Evolutionary conservation across 2,888 invertebrate genomes (phyloP).

Genomic region (Cordilura impudica): DNA sequence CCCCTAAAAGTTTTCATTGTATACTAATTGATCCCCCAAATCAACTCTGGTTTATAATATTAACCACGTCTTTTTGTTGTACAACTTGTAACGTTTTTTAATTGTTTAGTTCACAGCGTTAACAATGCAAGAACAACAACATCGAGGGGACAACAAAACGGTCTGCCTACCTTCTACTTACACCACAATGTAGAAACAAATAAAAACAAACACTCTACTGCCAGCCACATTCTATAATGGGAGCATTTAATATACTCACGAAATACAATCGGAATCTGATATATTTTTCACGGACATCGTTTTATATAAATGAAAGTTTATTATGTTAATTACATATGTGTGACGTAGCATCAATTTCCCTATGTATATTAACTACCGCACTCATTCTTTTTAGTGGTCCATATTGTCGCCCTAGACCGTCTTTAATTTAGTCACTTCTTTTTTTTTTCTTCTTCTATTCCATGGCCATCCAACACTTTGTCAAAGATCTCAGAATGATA

Average conservation of each 20-base stretch:
- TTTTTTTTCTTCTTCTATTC: background rate
- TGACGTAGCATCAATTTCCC: too few species aligned
- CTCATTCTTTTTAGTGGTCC: too few species aligned
- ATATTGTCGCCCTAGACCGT: too few species aligned
- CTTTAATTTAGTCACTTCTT: background rate
- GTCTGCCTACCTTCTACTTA: background rate
- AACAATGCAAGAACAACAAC: slow-evolving; percentile 7
- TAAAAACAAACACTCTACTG: background rate
- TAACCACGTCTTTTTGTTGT: background rate
- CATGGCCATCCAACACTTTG: slow-evolving; percentile 11
- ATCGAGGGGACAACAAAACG: slow-evolving; percentile 10
- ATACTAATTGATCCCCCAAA: background rate
- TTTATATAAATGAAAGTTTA: too few species aligned
- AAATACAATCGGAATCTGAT: too few species aligned
- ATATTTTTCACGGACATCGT: too few species aligned
- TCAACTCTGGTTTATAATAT: background rate
- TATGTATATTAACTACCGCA: too few species aligned
- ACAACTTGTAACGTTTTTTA: slow-evolving; percentile 21
- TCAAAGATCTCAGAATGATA: slow-evolving; percentile 25
- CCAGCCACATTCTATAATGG: background rate
- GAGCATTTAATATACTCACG: too few species aligned
- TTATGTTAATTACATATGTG: too few species aligned
- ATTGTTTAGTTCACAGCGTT: slow-evolving; percentile 21
- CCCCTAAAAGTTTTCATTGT: too few species aligned
- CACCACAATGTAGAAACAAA: slow-evolving; percentile 2